These are phyloP conservation scores for Catamblyrhynchus diadema DNA, from an alignment of 2,797 vertebrate species.

Conservation along the genomic window DNA sequence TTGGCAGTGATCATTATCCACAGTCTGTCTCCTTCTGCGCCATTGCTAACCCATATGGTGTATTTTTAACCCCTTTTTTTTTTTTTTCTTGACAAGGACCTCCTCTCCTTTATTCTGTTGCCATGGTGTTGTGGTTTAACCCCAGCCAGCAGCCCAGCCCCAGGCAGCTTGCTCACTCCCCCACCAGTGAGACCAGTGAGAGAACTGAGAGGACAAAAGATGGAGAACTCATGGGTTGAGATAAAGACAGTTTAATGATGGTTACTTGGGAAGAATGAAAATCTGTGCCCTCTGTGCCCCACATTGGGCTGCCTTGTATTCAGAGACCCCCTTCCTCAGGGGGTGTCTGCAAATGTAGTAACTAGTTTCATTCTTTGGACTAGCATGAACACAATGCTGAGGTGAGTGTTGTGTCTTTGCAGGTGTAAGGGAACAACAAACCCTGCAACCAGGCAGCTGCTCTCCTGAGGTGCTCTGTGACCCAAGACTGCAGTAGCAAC, in stretches of 20 bases:
- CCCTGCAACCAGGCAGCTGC: neutral
- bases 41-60: neutral
- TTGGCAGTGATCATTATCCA: neutral
- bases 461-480: neutral
- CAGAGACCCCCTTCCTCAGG: neutral
- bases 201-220: neutral
- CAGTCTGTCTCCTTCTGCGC: neutral
- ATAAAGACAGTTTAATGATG: neutral
- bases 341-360: neutral
- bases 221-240: neutral
- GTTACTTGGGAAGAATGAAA: neutral
- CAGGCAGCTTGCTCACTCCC: neutral
- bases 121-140: neutral
- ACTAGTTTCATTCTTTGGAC: neutral
- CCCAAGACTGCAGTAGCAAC: neutral
- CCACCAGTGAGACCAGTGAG: neutral
- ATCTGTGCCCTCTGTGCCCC: neutral
- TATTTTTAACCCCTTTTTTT: neutral
- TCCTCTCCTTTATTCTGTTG: neutral
- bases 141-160: neutral
- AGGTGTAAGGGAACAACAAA: neutral
- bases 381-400: neutral
- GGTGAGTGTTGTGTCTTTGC: neutral
- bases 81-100: neutral
- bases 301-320: neutral